phyloP scores from a whole-genome alignment of 2,113 vertebrate genomes.

The Neodon shergylaensis region DNA sequence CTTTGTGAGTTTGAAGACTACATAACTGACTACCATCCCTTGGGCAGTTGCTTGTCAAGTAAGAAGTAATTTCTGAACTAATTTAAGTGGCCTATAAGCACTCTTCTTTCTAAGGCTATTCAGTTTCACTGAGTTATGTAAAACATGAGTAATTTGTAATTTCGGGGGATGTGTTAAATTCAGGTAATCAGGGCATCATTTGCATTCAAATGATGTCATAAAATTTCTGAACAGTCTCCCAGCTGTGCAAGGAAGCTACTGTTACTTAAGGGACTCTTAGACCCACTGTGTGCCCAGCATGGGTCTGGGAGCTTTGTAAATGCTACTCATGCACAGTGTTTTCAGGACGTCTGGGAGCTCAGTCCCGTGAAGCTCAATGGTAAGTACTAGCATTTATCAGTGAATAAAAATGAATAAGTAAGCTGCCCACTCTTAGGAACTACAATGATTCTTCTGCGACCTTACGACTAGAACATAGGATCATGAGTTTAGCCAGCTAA shows the following conservation, averaged over 20 bases:
- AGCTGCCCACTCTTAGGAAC: slow-evolving; percentile 23
- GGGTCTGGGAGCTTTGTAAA: slow-evolving; percentile 27
- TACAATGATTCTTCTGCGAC: slow-evolving; percentile 56
- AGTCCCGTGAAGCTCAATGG: slow-evolving; percentile 20
- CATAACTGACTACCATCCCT: not conserved
- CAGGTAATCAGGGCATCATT: slow-evolving; percentile 36
- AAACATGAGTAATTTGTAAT: slow-evolving; percentile 55
- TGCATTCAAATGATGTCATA: slow-evolving; percentile 55
- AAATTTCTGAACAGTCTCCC: slow-evolving; percentile 58
- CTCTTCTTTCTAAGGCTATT: slow-evolving; percentile 32
- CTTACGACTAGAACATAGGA: not conserved
- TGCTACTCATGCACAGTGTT: not conserved
- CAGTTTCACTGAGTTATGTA: slow-evolving; percentile 36
- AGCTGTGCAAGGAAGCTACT: not conserved
- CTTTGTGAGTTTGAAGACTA: not conserved
- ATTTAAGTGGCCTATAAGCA: slow-evolving; percentile 25
- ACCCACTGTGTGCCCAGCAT: not conserved
- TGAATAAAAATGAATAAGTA: slow-evolving; percentile 20
- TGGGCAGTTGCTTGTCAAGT: not conserved
- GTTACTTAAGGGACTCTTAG: slow-evolving; percentile 49
- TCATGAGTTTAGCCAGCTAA: not conserved
- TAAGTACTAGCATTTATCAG: not conserved
- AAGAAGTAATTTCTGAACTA: slow-evolving; percentile 38
- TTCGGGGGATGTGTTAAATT: slow-evolving; percentile 40
- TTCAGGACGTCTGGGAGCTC: slow-evolving; percentile 28